Conservation (phyloP, 2,113 vertebrate genomes). For the Cygnus atratus region DNA sequence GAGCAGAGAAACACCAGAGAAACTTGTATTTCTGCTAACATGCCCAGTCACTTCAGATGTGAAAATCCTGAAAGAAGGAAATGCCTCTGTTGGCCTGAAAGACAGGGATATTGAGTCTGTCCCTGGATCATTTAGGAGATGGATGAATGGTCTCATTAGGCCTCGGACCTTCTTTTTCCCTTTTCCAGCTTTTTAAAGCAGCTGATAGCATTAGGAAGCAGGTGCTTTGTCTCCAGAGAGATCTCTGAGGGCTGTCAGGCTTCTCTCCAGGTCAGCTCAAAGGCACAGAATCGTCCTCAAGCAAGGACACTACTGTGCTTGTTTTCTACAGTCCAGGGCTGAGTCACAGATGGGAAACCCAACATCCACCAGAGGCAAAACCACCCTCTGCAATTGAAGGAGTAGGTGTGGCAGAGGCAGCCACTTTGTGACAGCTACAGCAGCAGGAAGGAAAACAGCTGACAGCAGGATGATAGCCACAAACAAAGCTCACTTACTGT, state of each 20-base stretch:
- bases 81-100: neutral
- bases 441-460: neutral
- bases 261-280: neutral
- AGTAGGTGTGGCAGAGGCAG: accelerated
- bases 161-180: neutral
- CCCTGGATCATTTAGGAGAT: neutral
- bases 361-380: neutral
- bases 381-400: accelerated
- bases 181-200: neutral
- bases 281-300: neutral
- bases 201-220: neutral
- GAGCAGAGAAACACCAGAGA: neutral
- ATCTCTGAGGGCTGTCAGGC: neutral
- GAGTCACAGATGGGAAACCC: neutral
- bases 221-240: neutral
- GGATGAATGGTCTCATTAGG: neutral
- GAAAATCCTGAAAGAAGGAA: neutral
- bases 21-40: neutral
- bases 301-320: neutral
- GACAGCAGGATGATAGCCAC: accelerated
- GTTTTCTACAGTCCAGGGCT: neutral
- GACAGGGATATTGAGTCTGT: neutral
- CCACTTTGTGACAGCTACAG: neutral
- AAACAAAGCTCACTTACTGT: accelerated
- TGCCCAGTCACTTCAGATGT: neutral